Evolutionary conservation across 2,113 vertebrate genomes (phyloP).

Genomic region (Dasyornis broadbenti): DNA sequence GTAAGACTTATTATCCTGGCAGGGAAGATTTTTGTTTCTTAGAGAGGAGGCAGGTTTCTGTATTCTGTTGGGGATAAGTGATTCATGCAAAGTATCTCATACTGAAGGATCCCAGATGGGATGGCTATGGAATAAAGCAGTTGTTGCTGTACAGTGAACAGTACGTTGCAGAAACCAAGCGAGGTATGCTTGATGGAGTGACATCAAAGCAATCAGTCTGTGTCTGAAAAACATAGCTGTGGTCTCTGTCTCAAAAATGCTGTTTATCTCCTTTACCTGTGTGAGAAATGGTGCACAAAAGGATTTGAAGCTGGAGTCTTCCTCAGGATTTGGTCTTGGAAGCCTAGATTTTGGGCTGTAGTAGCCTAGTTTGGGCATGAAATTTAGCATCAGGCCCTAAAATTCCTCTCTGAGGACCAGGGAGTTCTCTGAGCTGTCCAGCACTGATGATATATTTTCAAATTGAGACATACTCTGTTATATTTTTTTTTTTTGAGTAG

Average conservation of each 20-base stretch:
- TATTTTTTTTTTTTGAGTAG: background rate
- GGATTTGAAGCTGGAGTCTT: background rate
- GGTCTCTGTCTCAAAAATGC: background rate
- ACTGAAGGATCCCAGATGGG: background rate
- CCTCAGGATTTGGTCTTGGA: background rate
- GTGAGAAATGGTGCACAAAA: background rate
- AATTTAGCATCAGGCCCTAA: background rate
- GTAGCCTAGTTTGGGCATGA: background rate
- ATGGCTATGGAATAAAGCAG: background rate
- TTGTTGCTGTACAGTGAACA: background rate
- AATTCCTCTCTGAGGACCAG: background rate
- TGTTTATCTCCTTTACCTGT: background rate
- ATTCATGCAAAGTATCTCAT: background rate
- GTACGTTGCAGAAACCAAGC: background rate
- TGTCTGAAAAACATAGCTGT: background rate
- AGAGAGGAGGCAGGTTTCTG: background rate
- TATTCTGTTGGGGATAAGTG: background rate
- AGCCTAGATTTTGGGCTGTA: background rate
- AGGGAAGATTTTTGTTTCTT: background rate
- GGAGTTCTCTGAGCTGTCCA: background rate
- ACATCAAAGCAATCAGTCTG: background rate
- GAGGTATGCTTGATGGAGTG: background rate
- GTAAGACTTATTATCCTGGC: background rate
- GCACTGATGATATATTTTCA: background rate
- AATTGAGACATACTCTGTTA: background rate